These are phyloP conservation scores for Hemichromis elongatus DNA, from an alignment of 2,113 vertebrate genomes.

Conservation along the genomic window DNA sequence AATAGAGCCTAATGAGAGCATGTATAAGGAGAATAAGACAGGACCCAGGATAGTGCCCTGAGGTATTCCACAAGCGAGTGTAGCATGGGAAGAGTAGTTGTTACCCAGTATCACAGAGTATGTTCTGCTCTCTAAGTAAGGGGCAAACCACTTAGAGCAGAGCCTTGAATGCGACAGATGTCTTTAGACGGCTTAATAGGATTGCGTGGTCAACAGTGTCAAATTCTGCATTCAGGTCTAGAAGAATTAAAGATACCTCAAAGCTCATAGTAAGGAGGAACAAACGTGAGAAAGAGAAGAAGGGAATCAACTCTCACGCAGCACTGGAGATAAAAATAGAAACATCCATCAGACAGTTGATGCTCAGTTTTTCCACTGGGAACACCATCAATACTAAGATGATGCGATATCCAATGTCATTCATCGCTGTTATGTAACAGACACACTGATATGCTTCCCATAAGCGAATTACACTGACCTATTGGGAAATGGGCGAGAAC, in stretches of 20 bases:
- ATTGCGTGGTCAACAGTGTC: no score
- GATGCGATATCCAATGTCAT: background rate
- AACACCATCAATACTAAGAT: background rate
- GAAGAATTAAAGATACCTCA: background rate
- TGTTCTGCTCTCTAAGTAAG: no score
- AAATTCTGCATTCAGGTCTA: no score
- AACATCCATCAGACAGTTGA: conserved; percentile 8
- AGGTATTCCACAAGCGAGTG: no score
- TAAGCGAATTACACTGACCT: background rate
- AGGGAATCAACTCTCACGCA: background rate
- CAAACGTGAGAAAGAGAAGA: background rate
- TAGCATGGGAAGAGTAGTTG: no score
- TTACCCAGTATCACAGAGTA: no score
- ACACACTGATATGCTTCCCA: background rate
- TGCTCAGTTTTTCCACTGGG: background rate
- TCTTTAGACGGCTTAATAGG: no score
- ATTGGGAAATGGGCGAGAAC: background rate
- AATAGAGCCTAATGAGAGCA: no score
- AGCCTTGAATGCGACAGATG: no score
- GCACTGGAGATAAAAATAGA: conserved; percentile 26
- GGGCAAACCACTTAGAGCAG: no score
- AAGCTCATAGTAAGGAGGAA: background rate
- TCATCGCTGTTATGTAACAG: background rate
- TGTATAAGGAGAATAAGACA: no score
- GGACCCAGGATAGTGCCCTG: no score